Evolutionary conservation across 2,113 vertebrate species (phyloP), one percentile per base, ranked within the genome.

Genomic region (Paratilapia polleni): DNA sequence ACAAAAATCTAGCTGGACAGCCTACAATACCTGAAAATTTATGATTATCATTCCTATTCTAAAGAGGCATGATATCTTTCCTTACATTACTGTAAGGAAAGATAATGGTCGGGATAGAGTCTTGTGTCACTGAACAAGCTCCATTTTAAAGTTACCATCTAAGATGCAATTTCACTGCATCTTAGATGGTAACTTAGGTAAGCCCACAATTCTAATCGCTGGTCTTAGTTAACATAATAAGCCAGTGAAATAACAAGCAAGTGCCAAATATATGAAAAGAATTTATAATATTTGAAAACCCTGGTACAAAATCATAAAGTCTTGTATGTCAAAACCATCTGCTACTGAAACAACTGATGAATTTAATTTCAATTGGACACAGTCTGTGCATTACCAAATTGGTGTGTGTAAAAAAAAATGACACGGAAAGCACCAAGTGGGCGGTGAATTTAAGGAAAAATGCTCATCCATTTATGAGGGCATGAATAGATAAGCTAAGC

Each of bases 1-100:
- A n/a, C n/a, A n/a, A 85, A 87, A 52, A 78, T 36, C 15, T 1
- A 64, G 20, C 63, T 60, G 54, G 31, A 76, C 22, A 77, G 52
- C 1, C 14, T 41, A 81, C 49, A 66, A 36, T 20, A 73, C 26
- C 68, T 34, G 66, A 73, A 31, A 86, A 79, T 28, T 9, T 74
- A 68, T 5, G 6, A 61, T 3, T 7, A 58, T 62, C 52, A 77
- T 22, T 31, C 4, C 26, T 19, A 60, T 22, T 64, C 64, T 62
- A 19, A 36, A 83, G 28, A 59, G 26, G 83, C 15, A 38, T 15
- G n/a, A 85, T n/a, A n/a, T n/a, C n/a, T n/a, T n/a, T n/a, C n/a
- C n/a, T 15, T 17, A 22, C 31, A 66, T 62, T 34, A 58, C 61
- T 66, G 75, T 49, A 34, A 38, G 26, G 11, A 31, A 61, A 86